phyloP scores from a whole-genome alignment of 2,888 invertebrate genomes.

The Diaperis boleti region DNA sequence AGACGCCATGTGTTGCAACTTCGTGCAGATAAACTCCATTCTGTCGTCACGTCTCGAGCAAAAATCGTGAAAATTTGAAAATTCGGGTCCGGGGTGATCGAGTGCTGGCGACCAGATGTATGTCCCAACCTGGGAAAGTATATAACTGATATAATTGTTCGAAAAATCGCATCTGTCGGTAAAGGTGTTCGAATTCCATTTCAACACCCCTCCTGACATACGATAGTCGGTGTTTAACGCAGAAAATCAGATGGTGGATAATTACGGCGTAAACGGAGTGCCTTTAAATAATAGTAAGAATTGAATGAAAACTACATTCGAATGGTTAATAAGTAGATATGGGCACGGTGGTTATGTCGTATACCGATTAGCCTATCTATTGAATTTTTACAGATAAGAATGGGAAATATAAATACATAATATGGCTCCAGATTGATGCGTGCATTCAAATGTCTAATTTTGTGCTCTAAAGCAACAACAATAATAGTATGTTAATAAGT shows the following conservation, averaged over 20 bases:
- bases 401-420: too few species aligned
- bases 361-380: too few species aligned
- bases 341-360: too few species aligned
- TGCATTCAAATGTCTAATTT: too few species aligned
- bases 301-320: not conserved
- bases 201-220: slow-evolving; percentile 38
- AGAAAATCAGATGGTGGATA: slow-evolving; percentile 36
- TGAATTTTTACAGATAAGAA: too few species aligned
- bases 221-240: slow-evolving; percentile 39
- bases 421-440: too few species aligned
- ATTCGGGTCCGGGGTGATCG: slow-evolving; percentile 5
- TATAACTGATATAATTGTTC: slow-evolving; percentile 34
- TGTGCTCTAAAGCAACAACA: too few species aligned
- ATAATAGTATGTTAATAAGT: too few species aligned
- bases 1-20: not conserved
- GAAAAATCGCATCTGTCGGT: slow-evolving; percentile 35
- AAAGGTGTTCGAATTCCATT: slow-evolving; percentile 36
- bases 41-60: slow-evolving; percentile 14
- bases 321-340: not conserved
- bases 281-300: not conserved
- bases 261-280: slow-evolving; percentile 21
- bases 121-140: slow-evolving; percentile 4
- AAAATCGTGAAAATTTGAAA: slow-evolving; percentile 14
- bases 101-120: slow-evolving; percentile 37
- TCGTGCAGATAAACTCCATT: not conserved